These are phyloP conservation scores for Gymnodraco acuticeps DNA, from an alignment of 2,797 vertebrate species.

Conservation along the genomic window DNA sequence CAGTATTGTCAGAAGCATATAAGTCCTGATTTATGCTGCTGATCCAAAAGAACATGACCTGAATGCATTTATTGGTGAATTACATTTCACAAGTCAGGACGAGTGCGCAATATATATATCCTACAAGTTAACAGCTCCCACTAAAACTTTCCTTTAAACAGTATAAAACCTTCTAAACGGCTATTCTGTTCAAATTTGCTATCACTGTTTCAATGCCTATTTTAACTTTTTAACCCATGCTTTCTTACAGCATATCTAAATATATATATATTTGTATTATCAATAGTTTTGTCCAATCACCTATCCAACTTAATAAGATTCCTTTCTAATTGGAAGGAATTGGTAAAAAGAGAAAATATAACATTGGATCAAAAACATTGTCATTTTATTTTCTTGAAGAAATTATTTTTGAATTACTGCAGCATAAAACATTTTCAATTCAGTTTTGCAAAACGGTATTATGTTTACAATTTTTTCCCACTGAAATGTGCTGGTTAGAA, in stretches of 20 bases:
- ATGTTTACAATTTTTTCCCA: neutral
- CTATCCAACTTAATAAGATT: neutral
- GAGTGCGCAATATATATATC: neutral
- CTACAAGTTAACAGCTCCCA: slow-evolving; percentile 3
- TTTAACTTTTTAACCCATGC: no score
- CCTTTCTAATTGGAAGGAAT: neutral
- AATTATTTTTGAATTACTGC: neutral
- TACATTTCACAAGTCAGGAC: slow-evolving; percentile 30
- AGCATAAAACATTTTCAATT: neutral
- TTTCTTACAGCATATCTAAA: no score
- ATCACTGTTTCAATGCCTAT: no score
- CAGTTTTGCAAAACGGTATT: neutral
- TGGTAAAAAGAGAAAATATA: neutral
- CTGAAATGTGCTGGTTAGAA: neutral
- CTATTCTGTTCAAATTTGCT: no score
- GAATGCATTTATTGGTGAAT: slow-evolving; percentile 57
- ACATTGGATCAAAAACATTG: neutral
- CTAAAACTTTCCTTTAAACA: slow-evolving; percentile 4
- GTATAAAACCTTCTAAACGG: neutral
- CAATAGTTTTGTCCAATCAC: neutral
- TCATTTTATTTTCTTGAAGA: neutral
- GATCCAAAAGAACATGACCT: slow-evolving; percentile 56
- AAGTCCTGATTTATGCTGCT: slow-evolving; percentile 62
- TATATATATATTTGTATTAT: no score
- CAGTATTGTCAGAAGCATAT: slow-evolving; percentile 45